Conservation (phyloP, 2,888 invertebrate genomes). For the Crossocerus cetratus region DNA sequence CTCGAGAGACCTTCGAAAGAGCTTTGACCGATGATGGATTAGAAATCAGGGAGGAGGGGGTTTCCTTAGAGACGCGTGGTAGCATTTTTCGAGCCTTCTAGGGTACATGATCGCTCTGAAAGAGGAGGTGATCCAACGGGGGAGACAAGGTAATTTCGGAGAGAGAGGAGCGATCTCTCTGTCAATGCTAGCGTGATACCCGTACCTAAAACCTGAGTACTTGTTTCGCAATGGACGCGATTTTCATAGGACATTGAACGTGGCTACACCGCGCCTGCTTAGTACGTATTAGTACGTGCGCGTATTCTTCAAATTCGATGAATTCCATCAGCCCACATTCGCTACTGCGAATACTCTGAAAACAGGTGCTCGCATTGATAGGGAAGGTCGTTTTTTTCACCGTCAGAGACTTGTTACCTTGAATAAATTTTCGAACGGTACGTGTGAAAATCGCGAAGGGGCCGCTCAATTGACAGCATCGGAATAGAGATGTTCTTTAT, state of each 20-base stretch:
- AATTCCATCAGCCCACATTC: not conserved
- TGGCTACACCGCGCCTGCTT: too few relatives aligned
- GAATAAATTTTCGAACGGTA: slow-evolving; percentile 60
- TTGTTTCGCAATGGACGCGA: not conserved
- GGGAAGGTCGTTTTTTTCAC: slow-evolving; percentile 73
- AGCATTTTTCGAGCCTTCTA: slow-evolving; percentile 18
- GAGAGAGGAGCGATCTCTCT: slow-evolving; percentile 75
- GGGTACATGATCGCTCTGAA: slow-evolving; percentile 56
- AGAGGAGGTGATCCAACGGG: slow-evolving; percentile 70
- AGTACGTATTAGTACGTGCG: not conserved
- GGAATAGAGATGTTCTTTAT: slow-evolving; percentile 15
- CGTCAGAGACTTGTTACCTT: slow-evolving; percentile 76
- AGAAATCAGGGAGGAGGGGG: slow-evolving; percentile 12
- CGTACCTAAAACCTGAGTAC: not conserved
- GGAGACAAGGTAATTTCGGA: slow-evolving; percentile 75
- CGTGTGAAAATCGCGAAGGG: slow-evolving; percentile 1
- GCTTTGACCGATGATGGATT: not conserved
- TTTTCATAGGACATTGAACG: not conserved
- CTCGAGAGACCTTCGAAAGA: not conserved
- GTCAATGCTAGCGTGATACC: slow-evolving; percentile 71
- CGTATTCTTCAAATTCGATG: not conserved
- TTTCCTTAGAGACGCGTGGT: slow-evolving; percentile 9
- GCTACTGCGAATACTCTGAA: not conserved
- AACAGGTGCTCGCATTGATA: slow-evolving; percentile 73
- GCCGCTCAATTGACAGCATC: not conserved